Base-by-base conservation (phyloP, 2,113 vertebrate genomes). In the Merops nubicus region DNA sequence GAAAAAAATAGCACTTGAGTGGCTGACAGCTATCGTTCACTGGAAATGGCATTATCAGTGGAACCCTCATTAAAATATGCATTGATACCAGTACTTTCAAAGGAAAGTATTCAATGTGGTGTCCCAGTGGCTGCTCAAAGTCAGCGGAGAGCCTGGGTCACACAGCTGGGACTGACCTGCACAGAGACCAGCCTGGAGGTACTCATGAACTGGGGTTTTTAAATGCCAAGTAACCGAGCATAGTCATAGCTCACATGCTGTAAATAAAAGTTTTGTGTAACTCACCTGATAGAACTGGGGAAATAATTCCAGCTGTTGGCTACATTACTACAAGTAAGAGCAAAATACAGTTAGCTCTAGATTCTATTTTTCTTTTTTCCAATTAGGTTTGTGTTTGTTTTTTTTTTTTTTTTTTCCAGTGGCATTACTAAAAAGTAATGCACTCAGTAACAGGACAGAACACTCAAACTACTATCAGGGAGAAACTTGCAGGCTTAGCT, bases 131-230 rank as follows among this genome's bases (percentile, higher is more conserved):
- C 73, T 1, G 3, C 47, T 33, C 40, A 16, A 16, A 50, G 60
- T 20, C 67, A 34, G 28, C 3, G 33, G 22, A 31, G 50, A 64
- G 25, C n/a, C 54, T 38, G 42, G 29, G 25, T 16, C 36, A 22
- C 45, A 5, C 40, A 15, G 33, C 4, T 2, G 51, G 50, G 29
- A 38, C n/a, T 0, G 2, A 43, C 38, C 17, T 0, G 0, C 53
- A 16, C 28, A 6, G n/a, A 40, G 25, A 20, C 4, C 8, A 9
- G 15, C 36, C 26, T 21, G 31, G 56, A 47, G 23, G 36, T 12
- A 5, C 43, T 45, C 19, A 4, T 1, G 5, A 22, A 18, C 7
- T 1, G 1, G 25, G 6, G 6, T 17, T 38, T n/a, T 45, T 28
- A 36, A 43, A 25, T 15, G 62, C 8, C 53, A 36, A 22, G 18